Conservation (phyloP, 1,140 invertebrate genomes). For the Lepidurus couesii region DNA sequence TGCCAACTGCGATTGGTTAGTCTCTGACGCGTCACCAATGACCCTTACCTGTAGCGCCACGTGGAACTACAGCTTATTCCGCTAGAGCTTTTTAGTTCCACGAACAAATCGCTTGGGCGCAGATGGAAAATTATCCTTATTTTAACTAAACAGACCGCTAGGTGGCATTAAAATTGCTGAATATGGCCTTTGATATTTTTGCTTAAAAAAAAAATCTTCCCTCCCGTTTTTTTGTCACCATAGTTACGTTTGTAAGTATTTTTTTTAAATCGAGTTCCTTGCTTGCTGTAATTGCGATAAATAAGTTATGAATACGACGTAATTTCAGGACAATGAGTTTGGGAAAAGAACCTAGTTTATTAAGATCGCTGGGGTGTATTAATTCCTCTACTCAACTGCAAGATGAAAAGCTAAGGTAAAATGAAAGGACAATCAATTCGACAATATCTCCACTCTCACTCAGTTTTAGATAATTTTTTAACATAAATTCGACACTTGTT, state of each 20-base stretch:
- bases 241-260: background rate
- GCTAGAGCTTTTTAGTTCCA: background rate
- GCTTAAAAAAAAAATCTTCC: background rate
- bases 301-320: no score
- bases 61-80: background rate
- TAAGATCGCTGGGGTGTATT: background rate
- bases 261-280: background rate
- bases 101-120: no score
- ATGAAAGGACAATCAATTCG: background rate
- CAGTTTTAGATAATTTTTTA: background rate
- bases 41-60: conserved; percentile 12
- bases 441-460: background rate
- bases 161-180: background rate
- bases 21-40: background rate
- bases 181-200: background rate
- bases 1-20: conserved; percentile 24
- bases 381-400: background rate
- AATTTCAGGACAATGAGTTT: background rate
- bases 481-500: background rate
- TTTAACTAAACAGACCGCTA: no score
- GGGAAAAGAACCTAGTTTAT: background rate
- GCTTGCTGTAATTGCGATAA: background rate
- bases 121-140: no score
- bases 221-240: background rate
- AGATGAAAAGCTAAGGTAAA: conserved; percentile 26